Percentiles rank a stretch among this genome's conserved stretches.
Evolutionary conservation across 2,888 invertebrate species (phyloP).

Genomic region (Drosophila differens): DNA sequence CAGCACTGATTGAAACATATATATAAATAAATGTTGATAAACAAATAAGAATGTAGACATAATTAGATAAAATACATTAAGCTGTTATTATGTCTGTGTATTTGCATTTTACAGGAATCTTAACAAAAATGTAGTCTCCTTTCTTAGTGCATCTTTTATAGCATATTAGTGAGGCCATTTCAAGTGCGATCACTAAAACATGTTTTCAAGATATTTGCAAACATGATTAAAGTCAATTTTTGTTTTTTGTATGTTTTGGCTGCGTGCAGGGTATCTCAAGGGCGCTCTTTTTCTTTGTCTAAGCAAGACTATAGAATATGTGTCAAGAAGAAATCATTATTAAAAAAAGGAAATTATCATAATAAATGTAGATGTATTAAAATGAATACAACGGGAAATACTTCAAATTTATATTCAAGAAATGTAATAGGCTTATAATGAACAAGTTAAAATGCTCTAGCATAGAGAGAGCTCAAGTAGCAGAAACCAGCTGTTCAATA

Average conservation of each 20-base stretch:
- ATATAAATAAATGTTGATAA: not conserved
- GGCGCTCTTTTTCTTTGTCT: not conserved
- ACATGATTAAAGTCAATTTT: not conserved
- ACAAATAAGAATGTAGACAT: not conserved
- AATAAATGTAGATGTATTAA: not conserved
- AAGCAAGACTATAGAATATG: not conserved
- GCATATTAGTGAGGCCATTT: not conserved
- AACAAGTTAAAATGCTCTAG: too few species aligned
- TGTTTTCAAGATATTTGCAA: not conserved
- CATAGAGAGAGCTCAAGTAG: too few species aligned
- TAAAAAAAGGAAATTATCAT: not conserved
- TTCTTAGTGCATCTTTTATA: not conserved
- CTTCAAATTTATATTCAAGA: not conserved
- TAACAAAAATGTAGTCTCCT: not conserved
- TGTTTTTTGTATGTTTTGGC: not conserved
- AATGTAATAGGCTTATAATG: too few species aligned
- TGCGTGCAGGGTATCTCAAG: too few species aligned
- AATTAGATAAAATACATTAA: not conserved
- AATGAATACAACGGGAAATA: not conserved
- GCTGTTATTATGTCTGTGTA: not conserved
- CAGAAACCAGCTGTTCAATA: too few species aligned
- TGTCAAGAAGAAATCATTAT: not conserved
- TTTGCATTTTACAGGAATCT: not conserved
- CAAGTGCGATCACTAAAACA: not conserved
- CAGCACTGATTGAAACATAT: not conserved